Conservation (phyloP, 2,797 vertebrate species). For the Coluber constrictor region DNA sequence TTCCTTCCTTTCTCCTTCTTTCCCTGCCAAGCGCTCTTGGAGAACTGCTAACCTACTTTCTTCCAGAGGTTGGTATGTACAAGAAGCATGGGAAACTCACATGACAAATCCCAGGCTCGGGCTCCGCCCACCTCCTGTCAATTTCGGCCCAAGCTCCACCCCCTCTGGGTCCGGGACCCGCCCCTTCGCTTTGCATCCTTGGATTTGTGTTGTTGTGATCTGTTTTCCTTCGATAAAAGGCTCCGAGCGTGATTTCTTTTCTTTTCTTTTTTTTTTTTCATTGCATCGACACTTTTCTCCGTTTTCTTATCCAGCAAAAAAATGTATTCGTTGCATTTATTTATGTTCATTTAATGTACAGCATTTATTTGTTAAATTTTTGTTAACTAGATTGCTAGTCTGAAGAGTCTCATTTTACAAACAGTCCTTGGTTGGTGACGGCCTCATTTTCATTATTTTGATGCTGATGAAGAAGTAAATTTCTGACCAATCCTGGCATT, state of each 20-base stretch:
- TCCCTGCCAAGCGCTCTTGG: not conserved
- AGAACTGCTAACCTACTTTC: not conserved
- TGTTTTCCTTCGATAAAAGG: not conserved
- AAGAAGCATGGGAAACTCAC: slow-evolving; percentile 50
- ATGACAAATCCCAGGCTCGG: slow-evolving; percentile 46
- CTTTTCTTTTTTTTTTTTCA: no score
- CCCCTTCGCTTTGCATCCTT: not conserved
- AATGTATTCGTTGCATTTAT: not conserved
- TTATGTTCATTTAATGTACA: not conserved
- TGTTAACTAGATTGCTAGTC: not conserved
- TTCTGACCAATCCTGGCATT: not conserved
- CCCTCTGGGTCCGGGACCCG: not conserved
- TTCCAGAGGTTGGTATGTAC: not conserved
- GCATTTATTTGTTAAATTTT: not conserved
- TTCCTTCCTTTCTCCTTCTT: slow-evolving; percentile 2
- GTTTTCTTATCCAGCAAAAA: not conserved
- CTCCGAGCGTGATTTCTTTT: not conserved
- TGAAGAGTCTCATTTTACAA: not conserved
- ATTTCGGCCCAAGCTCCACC: slow-evolving; percentile 32
- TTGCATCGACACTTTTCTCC: not conserved
- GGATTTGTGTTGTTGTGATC: not conserved
- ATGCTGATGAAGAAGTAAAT: not conserved
- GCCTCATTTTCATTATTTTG: not conserved
- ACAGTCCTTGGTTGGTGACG: not conserved
- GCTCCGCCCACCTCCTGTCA: slow-evolving; percentile 50